Evolutionary conservation across 1,140 invertebrate genomes (phyloP).

Genomic region (Drosophila sp.): DNA sequence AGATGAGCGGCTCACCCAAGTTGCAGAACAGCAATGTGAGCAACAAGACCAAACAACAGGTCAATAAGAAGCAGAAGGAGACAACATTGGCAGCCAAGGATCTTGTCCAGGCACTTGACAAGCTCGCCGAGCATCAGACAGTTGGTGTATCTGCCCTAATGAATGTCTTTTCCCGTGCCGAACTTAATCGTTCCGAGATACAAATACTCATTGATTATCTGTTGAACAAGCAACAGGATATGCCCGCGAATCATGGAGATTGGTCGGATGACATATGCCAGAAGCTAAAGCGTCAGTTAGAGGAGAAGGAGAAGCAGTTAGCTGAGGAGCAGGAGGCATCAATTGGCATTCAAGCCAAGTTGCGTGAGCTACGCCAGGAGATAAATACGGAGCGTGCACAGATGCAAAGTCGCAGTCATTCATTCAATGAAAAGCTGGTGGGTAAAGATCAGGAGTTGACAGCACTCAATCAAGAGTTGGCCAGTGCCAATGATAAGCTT

Average conservation of each 20-base stretch:
- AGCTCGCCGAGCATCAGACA: slow-evolving; percentile 70
- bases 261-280: slow-evolving; percentile 95
- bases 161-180: slow-evolving; percentile 90
- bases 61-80: slow-evolving; percentile 73
- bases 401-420: slow-evolving; percentile 86
- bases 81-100: slow-evolving; percentile 67
- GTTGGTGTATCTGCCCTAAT: slow-evolving; percentile 88
- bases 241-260: slow-evolving; percentile 89
- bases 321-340: slow-evolving; percentile 90
- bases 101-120: slow-evolving; percentile 67
- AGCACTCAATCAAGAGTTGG: slow-evolving; percentile 70
- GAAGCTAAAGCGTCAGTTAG: slow-evolving; percentile 93
- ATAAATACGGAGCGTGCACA: slow-evolving; percentile 88
- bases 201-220: slow-evolving; percentile 95
- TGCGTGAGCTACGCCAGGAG: slow-evolving; percentile 91
- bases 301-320: slow-evolving; percentile 91
- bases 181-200: slow-evolving; percentile 92
- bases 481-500: slow-evolving; percentile 74
- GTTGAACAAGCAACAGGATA: slow-evolving; percentile 93
- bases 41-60: slow-evolving; percentile 61
- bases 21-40: slow-evolving; percentile 61
- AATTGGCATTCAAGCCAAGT: slow-evolving; percentile 89
- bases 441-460: slow-evolving; percentile 72
- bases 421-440: slow-evolving; percentile 73
- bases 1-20: slow-evolving; percentile 74